These are phyloP conservation scores for Phyllostomus hastatus DNA, from an alignment of 2,113 vertebrate genomes.

Conservation along the genomic window DNA sequence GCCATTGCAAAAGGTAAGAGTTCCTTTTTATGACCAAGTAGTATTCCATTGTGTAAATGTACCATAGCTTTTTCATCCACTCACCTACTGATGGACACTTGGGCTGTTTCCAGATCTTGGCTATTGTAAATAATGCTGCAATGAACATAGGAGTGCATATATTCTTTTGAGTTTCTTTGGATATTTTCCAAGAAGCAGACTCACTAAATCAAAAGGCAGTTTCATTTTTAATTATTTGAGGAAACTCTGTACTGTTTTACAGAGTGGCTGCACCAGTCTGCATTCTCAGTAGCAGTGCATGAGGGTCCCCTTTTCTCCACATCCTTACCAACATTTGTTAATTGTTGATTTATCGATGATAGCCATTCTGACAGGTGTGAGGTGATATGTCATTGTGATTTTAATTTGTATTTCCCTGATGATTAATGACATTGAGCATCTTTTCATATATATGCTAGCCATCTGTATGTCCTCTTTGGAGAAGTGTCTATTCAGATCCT, in stretches of 20 bases:
- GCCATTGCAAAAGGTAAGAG: background rate
- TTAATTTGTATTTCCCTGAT: background rate
- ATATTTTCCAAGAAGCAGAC: too few species aligned
- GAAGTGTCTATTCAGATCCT: background rate
- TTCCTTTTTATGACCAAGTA: background rate
- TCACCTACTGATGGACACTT: too few species aligned
- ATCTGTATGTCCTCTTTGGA: background rate
- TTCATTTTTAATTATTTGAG: too few species aligned
- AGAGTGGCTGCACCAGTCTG: background rate
- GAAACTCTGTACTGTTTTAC: background rate
- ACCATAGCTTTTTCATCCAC: background rate
- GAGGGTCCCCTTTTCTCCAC: background rate
- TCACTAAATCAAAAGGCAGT: too few species aligned
- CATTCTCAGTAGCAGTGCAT: background rate
- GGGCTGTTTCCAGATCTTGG: too few species aligned
- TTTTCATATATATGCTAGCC: background rate
- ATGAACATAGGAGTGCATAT: too few species aligned
- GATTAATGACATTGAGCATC: background rate
- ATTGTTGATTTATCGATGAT: background rate
- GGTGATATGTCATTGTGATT: background rate
- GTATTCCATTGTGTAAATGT: background rate
- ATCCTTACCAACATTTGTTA: background rate
- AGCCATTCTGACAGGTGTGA: background rate
- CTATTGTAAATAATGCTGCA: too few species aligned
- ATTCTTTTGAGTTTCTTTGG: too few species aligned